Base-by-base conservation (phyloP, 2,797 vertebrate genomes). In the Bryconaethiops microstoma region DNA sequence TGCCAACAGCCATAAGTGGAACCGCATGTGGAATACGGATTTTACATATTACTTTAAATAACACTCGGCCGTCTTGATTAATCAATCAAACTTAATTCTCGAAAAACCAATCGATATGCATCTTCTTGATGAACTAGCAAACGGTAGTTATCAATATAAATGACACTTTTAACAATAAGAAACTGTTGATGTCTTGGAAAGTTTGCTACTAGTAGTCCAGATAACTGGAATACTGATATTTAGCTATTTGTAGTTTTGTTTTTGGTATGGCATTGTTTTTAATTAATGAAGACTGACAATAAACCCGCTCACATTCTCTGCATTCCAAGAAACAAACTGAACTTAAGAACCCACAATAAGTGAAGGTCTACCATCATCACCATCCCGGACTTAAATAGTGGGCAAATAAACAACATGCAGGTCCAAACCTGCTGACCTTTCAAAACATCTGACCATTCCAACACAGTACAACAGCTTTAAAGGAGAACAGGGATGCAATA, bases 391-490 rank as follows among this genome's bases (percentile, higher is more conserved):
- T 39, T 21, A n/a, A 23, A 13, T 8, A 35, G 10, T 42, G 54
- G 62, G 7, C 0, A 63, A 13, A 70, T 7, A 29, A n/a, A 54
- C 7, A 5, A 10, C n/a, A 5, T 17, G 19, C 5, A 67, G 19
- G 55, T 35, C n/a, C 19, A 52, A 84, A 54, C 16, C 14, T 14
- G 68, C 14, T 74, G 21, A 54, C 62, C 35, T 57, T 21, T 69
- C 23, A 54, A 77, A 57, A 19, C 42, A 54, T 25, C 14, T 76
- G 55, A 16, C 16, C n/a, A 29, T 52, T 74, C 21, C 16, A 10
- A 12, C 62, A 39, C 12, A 35, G 62, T 14, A 40, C 17, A n/a
- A 40, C 67, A 29, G 50, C 9, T 67, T 29, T 50, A 25, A 40
- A 73, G 1, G 45, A 50, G 9, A 68, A 23, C 52, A 19, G 5